Conservation (phyloP, 2,113 vertebrate species). For the Eleginops maclovinus region DNA sequence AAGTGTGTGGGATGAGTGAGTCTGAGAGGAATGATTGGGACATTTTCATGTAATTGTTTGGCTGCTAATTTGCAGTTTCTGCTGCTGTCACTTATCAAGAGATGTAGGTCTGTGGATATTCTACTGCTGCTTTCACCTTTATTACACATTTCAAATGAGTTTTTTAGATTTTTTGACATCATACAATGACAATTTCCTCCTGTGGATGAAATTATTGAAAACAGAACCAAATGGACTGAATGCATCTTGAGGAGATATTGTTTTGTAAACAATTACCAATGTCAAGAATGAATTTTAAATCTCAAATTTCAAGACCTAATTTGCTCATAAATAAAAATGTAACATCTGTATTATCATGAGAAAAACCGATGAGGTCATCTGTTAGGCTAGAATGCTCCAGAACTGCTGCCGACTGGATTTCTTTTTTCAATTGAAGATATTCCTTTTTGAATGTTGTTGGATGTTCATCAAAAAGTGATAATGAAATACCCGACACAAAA, state of each 20-base stretch:
- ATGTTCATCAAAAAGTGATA: neutral
- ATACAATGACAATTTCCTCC: neutral
- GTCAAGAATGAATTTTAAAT: neutral
- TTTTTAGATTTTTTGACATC: neutral
- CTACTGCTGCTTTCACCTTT: neutral
- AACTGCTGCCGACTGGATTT: neutral
- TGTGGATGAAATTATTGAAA: neutral
- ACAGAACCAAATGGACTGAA: too few relatives aligned
- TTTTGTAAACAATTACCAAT: neutral
- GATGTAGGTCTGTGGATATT: neutral
- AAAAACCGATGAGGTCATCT: constrained; percentile 2
- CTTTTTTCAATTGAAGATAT: neutral
- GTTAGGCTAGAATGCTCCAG: neutral
- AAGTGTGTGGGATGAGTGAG: constrained; percentile 60
- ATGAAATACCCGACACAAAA: neutral
- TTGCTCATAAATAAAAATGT: too few relatives aligned
- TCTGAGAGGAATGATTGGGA: constrained; percentile 48
- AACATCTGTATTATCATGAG: too few relatives aligned
- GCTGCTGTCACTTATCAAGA: constrained; percentile 3
- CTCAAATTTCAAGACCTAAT: too few relatives aligned
- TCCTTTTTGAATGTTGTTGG: neutral
- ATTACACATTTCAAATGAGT: neutral
- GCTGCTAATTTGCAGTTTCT: constrained; percentile 23
- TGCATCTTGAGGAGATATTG: neutral
- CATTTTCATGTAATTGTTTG: constrained; percentile 45